Evolutionary conservation across 2,888 invertebrate genomes (phyloP).

Genomic region (Drosophila buzzatii): DNA sequence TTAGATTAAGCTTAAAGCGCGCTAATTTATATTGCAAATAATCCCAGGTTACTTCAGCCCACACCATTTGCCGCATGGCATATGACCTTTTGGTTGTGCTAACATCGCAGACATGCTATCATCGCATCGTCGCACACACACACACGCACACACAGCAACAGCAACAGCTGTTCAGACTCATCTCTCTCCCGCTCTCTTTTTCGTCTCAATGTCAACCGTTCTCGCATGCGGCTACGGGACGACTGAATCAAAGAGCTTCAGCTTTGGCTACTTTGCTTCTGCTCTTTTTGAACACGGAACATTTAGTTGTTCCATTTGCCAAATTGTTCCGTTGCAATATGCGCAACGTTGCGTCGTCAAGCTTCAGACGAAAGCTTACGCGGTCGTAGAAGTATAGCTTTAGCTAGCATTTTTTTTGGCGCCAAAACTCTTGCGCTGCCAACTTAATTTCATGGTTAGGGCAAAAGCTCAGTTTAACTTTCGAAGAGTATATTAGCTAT

Average conservation of each 20-base stretch:
- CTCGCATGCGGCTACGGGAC: conserved; percentile 8
- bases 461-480: conserved; percentile 29
- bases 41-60: background rate
- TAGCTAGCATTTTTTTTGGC: conserved; percentile 41
- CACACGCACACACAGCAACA: background rate
- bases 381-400: conserved; percentile 33
- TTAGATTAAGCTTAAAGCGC: too few relatives aligned
- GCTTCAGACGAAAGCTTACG: conserved; percentile 44
- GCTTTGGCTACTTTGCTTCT: background rate
- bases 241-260: conserved; percentile 35
- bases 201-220: conserved; percentile 9
- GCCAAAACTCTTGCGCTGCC: conserved; percentile 46
- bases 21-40: too few relatives aligned
- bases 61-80: conserved; percentile 23
- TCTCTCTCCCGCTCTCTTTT: too few relatives aligned
- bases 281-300: conserved; percentile 1
- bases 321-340: conserved; percentile 28
- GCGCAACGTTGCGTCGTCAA: conserved; percentile 13
- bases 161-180: background rate
- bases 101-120: conserved; percentile 24
- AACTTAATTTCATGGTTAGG: conserved; percentile 29
- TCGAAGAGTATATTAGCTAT: conserved; percentile 19
- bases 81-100: conserved; percentile 35
- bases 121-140: too few relatives aligned
- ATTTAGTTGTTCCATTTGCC: conserved; percentile 44